phyloP scores from a whole-genome alignment of 2,113 vertebrate genomes.

The Brachypodius melanocephalos region DNA sequence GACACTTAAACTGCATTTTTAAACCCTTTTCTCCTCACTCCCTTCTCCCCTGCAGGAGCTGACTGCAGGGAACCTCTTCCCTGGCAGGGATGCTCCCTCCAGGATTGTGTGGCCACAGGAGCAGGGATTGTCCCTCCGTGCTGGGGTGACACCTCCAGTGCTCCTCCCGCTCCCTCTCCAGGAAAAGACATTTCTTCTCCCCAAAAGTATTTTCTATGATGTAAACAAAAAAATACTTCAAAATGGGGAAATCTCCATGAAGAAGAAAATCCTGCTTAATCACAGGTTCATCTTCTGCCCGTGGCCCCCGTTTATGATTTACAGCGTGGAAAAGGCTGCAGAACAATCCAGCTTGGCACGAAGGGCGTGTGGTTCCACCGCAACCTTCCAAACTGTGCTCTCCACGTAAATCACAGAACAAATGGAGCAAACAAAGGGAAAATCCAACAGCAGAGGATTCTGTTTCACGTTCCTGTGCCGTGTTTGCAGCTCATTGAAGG shows the following conservation, averaged over 20 bases:
- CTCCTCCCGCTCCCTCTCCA: neutral
- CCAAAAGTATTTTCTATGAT: neutral
- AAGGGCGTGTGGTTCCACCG: neutral
- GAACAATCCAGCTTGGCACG: neutral
- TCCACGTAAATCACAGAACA: neutral
- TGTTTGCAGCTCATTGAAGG: neutral
- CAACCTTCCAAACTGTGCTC: constrained; percentile 5
- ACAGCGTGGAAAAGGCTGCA: neutral
- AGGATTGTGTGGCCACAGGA: neutral
- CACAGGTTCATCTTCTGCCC: neutral
- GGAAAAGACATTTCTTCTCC: neutral
- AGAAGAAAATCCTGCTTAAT: neutral
- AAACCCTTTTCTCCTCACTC: neutral
- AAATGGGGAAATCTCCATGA: neutral
- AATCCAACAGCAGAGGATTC: neutral
- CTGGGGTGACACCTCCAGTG: neutral
- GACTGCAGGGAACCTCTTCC: neutral
- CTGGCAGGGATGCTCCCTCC: neutral
- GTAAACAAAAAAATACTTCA: neutral
- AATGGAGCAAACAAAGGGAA: constrained; percentile 43
- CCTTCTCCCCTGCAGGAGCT: neutral
- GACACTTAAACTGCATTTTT: neutral
- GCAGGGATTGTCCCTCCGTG: neutral
- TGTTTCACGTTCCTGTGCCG: neutral
- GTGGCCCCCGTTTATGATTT: neutral